Percentiles rank a stretch among this genome's conserved stretches.
phyloP scores from a whole-genome alignment of 2,797 vertebrate genomes.

The Trachops cirrhosus region DNA sequence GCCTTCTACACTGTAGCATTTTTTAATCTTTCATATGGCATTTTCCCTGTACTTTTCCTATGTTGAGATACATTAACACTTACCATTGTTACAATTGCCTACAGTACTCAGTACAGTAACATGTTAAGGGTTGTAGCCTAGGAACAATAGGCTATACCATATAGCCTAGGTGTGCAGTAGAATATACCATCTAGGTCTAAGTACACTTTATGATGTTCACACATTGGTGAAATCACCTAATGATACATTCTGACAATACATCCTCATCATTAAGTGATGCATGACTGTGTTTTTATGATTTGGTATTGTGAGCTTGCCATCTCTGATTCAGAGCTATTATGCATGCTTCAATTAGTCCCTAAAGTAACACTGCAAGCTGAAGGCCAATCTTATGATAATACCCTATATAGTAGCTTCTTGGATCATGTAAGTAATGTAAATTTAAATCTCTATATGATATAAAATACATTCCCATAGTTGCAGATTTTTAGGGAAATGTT shows the following conservation, averaged over 20 bases:
- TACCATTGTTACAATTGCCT: neutral
- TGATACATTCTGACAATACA: neutral
- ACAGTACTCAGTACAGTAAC: neutral
- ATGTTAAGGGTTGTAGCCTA: neutral
- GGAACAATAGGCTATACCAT: neutral
- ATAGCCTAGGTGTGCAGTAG: neutral
- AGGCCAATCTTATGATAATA: neutral
- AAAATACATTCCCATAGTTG: neutral
- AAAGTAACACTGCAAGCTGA: neutral
- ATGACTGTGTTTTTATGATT: neutral
- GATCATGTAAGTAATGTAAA: neutral
- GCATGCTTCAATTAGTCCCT: neutral
- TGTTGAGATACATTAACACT: neutral
- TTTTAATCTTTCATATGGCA: neutral
- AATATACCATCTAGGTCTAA: neutral
- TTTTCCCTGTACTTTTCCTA: neutral
- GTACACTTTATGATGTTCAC: neutral
- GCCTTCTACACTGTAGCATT: neutral
- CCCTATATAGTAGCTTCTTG: neutral
- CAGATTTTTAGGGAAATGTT: neutral
- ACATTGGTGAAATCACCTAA: neutral
- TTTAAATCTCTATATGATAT: neutral
- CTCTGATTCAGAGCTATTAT: neutral
- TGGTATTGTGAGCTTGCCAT: neutral
- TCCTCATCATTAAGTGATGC: neutral